Evolutionary conservation across 92 coral and sea anemone species (phyloP), one percentile per base, ranked within the genome.

Genomic region (Epizoanthus ramosus): DNA sequence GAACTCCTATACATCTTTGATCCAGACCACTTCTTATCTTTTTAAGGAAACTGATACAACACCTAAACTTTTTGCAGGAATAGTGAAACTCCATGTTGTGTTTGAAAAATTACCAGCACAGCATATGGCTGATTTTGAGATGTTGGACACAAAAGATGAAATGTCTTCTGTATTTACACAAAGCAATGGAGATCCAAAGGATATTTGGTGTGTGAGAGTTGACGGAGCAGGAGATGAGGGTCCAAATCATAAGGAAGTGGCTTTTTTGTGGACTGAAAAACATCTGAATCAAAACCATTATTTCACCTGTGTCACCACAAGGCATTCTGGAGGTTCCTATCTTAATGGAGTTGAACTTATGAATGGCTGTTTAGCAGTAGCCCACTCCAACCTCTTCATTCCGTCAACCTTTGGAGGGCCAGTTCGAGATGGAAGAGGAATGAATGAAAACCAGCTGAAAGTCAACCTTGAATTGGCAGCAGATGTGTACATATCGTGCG

Each of bases 151-250:
- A 4, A 56, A 88, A 23, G 75, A 83, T 18, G 90, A 87, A 37
- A 9, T 66, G 39, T 64, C 71, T 47, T 61, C 75, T 60, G 75
- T 75, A 5, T 87, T 87, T 47, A 37, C n/a, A 57, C 83, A 7
- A 19, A 69, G 35, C 9, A 79, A 84, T 66, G 86, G 82, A 8
- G 28, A 71, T 31, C 81, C 73, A 35, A 90, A 90, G 56, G 68
- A 77, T 63, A 81, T 58, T 7, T 83, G 79, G 77, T 85, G 88
- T 61, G 69, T 89, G 14, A 41, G 76, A 61, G 87, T 85, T 68
- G 87, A 90, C 65, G 93, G 90, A 6, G 88, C 88, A 47, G 88
- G 83, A 45, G 90, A 90, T 28, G 93, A 86, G 83, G 93, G 87
- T 3, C 93, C 77, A 24, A 28, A 52, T 15, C 74, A 83, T 60